Evolutionary conservation across 2,797 vertebrate genomes (phyloP).

Genomic region (Cyprinella venusta): DNA sequence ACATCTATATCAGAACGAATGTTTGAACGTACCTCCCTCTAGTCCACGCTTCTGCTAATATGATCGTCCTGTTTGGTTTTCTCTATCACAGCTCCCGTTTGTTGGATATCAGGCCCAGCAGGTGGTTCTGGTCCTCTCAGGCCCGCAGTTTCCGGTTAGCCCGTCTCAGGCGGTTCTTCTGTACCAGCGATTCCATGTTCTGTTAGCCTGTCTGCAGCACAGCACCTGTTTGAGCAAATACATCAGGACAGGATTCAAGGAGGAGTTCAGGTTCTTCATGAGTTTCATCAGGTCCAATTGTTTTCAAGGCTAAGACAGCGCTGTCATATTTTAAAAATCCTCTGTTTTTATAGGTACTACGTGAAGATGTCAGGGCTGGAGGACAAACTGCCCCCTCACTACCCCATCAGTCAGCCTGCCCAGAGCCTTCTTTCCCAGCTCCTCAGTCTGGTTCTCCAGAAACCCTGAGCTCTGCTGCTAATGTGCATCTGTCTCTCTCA

Average conservation of each 20-base stretch:
- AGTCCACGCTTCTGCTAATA: neutral
- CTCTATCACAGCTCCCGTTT: constrained; percentile 73
- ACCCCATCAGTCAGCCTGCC: constrained; percentile 75
- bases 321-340: neutral
- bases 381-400: constrained; percentile 73
- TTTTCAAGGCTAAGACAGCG: neutral
- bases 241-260: constrained; percentile 72
- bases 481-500: neutral
- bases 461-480: constrained; percentile 31
- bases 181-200: constrained; percentile 80
- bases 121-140: constrained; percentile 72
- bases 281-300: neutral
- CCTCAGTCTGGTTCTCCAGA: constrained; percentile 63
- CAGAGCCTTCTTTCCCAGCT: constrained; percentile 72
- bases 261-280: constrained; percentile 80
- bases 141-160: constrained; percentile 61
- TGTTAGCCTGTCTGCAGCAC: constrained; percentile 79
- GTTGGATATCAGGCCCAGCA: constrained; percentile 73
- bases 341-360: constrained; percentile 72
- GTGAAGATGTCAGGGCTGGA: constrained; percentile 71
- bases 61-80: neutral
- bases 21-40: neutral
- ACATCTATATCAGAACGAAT: neutral
- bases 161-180: constrained; percentile 76
- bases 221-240: constrained; percentile 70